Evolutionary conservation across 2,888 invertebrate species (phyloP), one percentile per base, ranked within the genome.

Genomic region (Ypsolopha sequella): DNA sequence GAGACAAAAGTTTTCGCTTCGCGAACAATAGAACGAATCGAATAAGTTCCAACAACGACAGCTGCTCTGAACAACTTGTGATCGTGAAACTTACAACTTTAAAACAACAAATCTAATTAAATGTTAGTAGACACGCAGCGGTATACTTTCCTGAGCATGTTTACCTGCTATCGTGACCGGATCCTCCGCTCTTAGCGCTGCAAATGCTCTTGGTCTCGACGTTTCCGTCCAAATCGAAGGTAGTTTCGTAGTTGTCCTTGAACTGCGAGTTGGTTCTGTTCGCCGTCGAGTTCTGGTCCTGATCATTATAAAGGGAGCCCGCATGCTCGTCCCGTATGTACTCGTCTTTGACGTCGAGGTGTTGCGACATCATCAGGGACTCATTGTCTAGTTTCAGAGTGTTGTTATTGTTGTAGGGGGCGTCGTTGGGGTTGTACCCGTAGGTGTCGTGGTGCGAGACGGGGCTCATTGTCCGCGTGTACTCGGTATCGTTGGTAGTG

Each of bases 201-300:
- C 95, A 94, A 58, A 94, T 94, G 60, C 95, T 95, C 64, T 95
- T 92, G 6, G 97, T 96, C 77, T 97, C 96, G 56, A 96, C 93
- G 77, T 95, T 95, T 55, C 95, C 96, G 70, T 97, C 96, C 63
- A 95, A 89, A 76, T 96, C 97, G 80, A 95, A 96, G 36, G 94
- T 95, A 11, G 95, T 93, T 75, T 92, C 93, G 70, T 92, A 93
- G 80, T 92, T 93, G 73, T 93, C 93, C 63, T 92, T 91, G 64
- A 87, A 89, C 53, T 88, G 87, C 43, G 84, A 76, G 60, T 71
- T 74, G 7, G 72, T 75, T 49, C 84, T 72, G 52, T 70, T 75
- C 39, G 64, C 65, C 55, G 65, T 63, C 24, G 63, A 62, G 57
- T 66, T 71, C 56, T 72, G 78, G 14, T 82, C 81, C 56, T 77